Evolutionary conservation across 2,113 vertebrate species (phyloP).

Genomic region (Tricholaema leucomelas): DNA sequence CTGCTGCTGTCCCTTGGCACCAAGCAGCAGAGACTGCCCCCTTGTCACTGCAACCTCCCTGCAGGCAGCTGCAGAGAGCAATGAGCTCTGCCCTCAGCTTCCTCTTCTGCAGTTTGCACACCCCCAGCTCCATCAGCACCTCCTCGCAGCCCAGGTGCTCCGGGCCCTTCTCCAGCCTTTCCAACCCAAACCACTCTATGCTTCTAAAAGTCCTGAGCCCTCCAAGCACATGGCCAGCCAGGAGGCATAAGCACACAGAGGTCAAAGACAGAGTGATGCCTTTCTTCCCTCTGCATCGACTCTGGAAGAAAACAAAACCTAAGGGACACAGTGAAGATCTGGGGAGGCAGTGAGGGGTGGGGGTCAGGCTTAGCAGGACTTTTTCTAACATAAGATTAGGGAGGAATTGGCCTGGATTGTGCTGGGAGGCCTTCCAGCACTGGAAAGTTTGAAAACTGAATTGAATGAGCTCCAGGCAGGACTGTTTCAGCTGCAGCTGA

Average conservation of each 20-base stretch:
- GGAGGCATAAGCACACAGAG: neutral
- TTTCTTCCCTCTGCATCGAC: neutral
- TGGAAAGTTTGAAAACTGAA: slow-evolving; percentile 28
- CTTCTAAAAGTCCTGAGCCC: neutral
- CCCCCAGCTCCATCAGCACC: too few relatives aligned
- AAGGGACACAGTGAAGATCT: neutral
- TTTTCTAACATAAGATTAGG: slow-evolving; percentile 11
- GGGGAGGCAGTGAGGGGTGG: neutral
- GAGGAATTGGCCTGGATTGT: slow-evolving; percentile 1
- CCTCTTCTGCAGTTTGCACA: too few relatives aligned
- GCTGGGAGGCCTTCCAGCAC: neutral
- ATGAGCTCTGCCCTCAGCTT: too few relatives aligned
- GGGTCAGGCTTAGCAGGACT: neutral
- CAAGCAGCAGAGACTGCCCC: too few relatives aligned
- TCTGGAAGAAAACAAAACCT: neutral
- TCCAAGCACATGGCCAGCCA: fast-evolving
- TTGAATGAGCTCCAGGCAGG: slow-evolving; percentile 24
- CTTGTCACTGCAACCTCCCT: too few relatives aligned
- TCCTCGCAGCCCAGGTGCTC: too few relatives aligned
- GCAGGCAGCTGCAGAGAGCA: too few relatives aligned
- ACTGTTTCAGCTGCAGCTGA: slow-evolving; percentile 26
- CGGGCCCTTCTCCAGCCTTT: too few relatives aligned
- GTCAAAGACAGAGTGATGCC: neutral
- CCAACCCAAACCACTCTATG: too few relatives aligned
- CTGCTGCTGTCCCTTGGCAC: too few relatives aligned